Percentiles rank a stretch among this genome's conserved stretches.
Conservation (phyloP, 1,140 invertebrate genomes). For the Anthonomus grandis region DNA sequence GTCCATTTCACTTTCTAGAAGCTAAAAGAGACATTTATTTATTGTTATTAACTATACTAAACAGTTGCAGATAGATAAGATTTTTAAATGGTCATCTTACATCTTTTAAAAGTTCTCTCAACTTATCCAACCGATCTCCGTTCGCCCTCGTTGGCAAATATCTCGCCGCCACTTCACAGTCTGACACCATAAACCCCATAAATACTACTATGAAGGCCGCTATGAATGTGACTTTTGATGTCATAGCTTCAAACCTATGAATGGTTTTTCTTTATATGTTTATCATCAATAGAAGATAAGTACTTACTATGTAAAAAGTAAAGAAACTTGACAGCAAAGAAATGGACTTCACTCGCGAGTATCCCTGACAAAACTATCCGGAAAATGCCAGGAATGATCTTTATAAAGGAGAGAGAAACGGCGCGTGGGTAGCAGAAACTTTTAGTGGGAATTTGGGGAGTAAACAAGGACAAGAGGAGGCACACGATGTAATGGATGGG, state of each 20-base stretch:
- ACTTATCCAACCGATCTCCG: conserved; percentile 55
- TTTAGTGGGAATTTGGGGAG: too few species aligned
- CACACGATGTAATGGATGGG: too few species aligned
- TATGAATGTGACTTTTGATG: neutral
- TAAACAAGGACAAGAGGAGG: too few species aligned
- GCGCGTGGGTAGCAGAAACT: too few species aligned
- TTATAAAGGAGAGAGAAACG: too few species aligned
- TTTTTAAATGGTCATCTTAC: conserved; percentile 47
- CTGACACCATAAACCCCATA: neutral
- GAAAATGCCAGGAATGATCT: too few species aligned
- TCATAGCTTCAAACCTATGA: neutral
- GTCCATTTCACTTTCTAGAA: conserved; percentile 44
- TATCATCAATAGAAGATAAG: too few species aligned
- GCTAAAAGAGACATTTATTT: conserved; percentile 37
- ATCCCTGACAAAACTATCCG: too few species aligned
- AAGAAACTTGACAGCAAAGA: too few species aligned
- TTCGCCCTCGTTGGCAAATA: conserved; percentile 57
- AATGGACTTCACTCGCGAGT: too few species aligned
- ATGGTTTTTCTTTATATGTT: neutral
- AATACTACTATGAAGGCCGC: neutral
- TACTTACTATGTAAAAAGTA: too few species aligned
- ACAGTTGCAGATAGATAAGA: neutral
- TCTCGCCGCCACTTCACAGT: conserved; percentile 44
- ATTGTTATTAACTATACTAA: neutral
- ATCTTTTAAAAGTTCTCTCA: conserved; percentile 57